phyloP scores from a whole-genome alignment of 2,888 invertebrate genomes.

The Trisateles emortualis region DNA sequence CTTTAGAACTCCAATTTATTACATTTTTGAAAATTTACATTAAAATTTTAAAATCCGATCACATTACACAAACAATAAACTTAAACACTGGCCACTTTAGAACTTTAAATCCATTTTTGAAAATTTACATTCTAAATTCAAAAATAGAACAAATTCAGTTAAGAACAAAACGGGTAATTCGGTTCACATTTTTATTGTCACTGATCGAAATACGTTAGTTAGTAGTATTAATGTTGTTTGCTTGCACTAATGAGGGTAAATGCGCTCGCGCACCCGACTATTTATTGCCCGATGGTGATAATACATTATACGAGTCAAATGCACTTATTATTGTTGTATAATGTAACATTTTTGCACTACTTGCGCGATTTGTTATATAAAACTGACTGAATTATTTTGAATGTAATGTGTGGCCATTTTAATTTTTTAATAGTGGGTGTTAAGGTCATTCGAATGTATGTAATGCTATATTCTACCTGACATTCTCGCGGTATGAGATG shows the following conservation, averaged over 20 bases:
- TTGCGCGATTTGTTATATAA: conserved; percentile 5
- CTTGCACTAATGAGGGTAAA: conserved; percentile 42
- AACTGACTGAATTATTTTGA: not conserved
- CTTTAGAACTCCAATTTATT: not conserved
- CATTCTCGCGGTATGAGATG: not conserved
- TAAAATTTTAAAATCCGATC: not conserved
- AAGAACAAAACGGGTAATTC: conserved; percentile 6
- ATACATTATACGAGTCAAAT: conserved; percentile 18
- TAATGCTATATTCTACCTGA: not conserved
- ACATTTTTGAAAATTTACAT: not conserved
- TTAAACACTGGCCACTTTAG: conserved; percentile 7
- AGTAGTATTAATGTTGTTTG: conserved; percentile 20
- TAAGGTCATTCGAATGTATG: conserved; percentile 16
- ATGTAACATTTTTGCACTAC: conserved; percentile 18
- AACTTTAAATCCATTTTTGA: conserved; percentile 16
- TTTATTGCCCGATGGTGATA: conserved; percentile 21
- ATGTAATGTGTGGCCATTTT: not conserved
- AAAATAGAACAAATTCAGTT: conserved; percentile 12
- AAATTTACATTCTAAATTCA: conserved; percentile 2
- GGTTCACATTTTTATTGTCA: conserved; percentile 34
- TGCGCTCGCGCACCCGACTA: conserved; percentile 18
- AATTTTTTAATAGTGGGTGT: not conserved
- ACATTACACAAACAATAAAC: conserved; percentile 4
- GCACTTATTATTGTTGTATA: conserved; percentile 15
- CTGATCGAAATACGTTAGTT: not conserved